Base-by-base conservation (phyloP, 37 sponge, comb jelly and placozoan species). In the Eunapius fragilis region DNA sequence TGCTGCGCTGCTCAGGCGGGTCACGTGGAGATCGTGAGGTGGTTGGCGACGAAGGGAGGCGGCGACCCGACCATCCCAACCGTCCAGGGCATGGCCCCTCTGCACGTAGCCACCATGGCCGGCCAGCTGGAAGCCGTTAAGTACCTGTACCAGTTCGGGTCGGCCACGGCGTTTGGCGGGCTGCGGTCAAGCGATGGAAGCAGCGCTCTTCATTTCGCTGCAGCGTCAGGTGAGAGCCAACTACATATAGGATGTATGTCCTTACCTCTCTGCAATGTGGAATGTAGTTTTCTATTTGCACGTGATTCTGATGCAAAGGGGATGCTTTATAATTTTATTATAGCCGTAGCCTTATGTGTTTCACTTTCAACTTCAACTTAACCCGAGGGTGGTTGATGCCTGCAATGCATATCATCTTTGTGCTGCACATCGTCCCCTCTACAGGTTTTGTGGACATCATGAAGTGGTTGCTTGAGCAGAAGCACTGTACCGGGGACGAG, bases 41-140 rank as follows among this genome's bases (percentile, higher is more conserved):
- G 93, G 93, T 85, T 97, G 75, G 97, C 95, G 33, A 91, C 90
- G 58, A 94, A 94, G 76, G 95, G 83, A 7, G 88, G 93, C n/a
- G 88, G 91, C 0, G 95, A 97, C 72, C 93, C 93, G 0, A 94
- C 90, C 34, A 91, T 92, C 25, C 77, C 72, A 75, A 81, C 92
- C 25, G 31, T 30, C 23, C 77, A 87, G 31, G 95, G 95, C 2
- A 28, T 91, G 25, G 91, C 95, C 10, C 91, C 95, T 0, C 80
- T 97, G 19, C 97, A 97, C 87, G 97, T 95, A 28, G 95, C 95
- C 31, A 78, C 95, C 25, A 82, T 84, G 11, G 82, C 68, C 7
- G 97, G 97, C 25, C 91, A 97, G 73, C 28, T 89, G 48, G 87
- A 90, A 22, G 85, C 87, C 68, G 91, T 97, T 25, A 58, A 87